Percentiles rank a stretch among this genome's conserved stretches.
phyloP scores from a whole-genome alignment of 92 coral and sea anemone species.

The Isaurus tuberculatus region DNA sequence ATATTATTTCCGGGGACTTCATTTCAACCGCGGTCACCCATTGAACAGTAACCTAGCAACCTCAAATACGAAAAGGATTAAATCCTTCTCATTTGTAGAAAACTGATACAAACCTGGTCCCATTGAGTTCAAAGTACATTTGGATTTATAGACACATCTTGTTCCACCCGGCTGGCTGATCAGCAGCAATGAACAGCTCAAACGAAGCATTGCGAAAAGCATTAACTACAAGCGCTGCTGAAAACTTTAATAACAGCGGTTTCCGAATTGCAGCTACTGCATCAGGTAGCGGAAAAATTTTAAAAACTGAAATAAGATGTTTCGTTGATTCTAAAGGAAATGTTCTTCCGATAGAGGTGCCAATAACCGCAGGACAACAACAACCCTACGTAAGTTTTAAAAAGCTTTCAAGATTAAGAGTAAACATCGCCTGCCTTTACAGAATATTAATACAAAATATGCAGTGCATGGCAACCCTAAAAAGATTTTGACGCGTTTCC shows the following conservation, averaged over 20 bases:
- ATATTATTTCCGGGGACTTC: conserved; percentile 4
- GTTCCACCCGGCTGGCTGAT: background rate
- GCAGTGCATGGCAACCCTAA: too few relatives aligned
- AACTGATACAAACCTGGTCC: background rate
- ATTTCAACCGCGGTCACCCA: background rate
- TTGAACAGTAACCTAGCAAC: background rate
- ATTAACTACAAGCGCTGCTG: background rate
- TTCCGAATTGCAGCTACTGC: background rate
- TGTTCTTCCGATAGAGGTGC: conserved; percentile 31
- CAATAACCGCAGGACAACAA: conserved; percentile 2
- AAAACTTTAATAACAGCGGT: background rate
- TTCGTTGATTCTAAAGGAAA: conserved; percentile 27
- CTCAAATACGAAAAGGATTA: background rate
- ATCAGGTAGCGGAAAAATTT: background rate
- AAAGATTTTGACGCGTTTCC: too few relatives aligned
- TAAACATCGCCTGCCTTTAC: conserved; percentile 25
- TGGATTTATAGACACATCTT: background rate
- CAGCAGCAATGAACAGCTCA: background rate
- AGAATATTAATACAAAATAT: too few relatives aligned
- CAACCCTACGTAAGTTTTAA: conserved; percentile 10
- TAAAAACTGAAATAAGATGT: conserved; percentile 32
- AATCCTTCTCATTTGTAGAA: background rate
- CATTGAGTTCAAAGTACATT: background rate
- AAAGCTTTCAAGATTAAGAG: background rate
- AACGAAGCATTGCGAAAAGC: background rate